Evolutionary conservation across 2,888 invertebrate genomes (phyloP), one percentile per base, ranked within the genome.

Genomic region (Notodonta dromedarius): DNA sequence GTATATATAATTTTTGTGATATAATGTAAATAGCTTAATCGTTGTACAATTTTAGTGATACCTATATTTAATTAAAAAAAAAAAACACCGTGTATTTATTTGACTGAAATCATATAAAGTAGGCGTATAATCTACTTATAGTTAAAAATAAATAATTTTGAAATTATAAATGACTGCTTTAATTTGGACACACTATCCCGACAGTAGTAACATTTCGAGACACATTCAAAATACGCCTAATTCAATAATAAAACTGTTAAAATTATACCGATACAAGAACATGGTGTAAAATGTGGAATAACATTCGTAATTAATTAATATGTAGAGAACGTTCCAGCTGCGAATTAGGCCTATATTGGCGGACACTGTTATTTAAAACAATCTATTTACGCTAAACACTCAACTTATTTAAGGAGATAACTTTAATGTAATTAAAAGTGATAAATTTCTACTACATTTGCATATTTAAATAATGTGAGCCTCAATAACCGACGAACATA

Each of bases 11-110:
- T 78, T 79, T 90, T 86, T 93, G 93, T 93, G 93, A 93, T 93
- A 93, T 93, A 92, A 77, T 93, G 93, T 93, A 93, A 91, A 93
- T 93, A 93, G 90, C 90, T 90, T 91, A 88, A 79, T 87, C 83
- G 87, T 92, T 93, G 93, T 93, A 93, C 91, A 93, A 92, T 91
- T 87, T 91, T 92, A 93, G 93, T 91, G 88, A 91, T 93, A 53
- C 13, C 13, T 35, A 91, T 92, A 91, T 91, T 92, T 93, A 91
- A 91, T 92, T 93, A 90, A 90, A 85, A 80, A 90, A 85, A 80
- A 70, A 40, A 71, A 71, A 83, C 80, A 86, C 84, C 87, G 81
- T 93, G 93, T 93, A 93, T 93, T 93, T 93, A 93, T 93, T 93
- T 93, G 93, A 93, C 93, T 93, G 93, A 93, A 87, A 89, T 87